Conservation (phyloP, 1,140 invertebrate species). For the Amphibalanus amphitrite region DNA sequence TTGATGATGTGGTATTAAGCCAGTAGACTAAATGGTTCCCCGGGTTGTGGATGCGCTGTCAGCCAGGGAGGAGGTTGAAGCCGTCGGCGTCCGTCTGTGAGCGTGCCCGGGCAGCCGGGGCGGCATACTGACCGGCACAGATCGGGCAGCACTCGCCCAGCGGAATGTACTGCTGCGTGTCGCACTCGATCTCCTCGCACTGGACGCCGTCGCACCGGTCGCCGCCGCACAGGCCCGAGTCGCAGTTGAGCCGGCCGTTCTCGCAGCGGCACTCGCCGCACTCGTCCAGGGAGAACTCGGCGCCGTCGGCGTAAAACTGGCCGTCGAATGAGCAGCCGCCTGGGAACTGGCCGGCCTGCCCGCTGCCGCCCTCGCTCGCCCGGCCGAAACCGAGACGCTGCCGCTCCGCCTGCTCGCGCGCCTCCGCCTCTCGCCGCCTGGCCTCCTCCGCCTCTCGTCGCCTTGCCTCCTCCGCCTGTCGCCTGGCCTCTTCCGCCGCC, state of each 20-base stretch:
- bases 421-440: background rate
- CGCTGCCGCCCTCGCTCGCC: conserved; percentile 8
- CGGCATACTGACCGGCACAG: conserved; percentile 22
- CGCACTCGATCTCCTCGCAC: conserved; percentile 29
- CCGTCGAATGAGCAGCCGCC: conserved; percentile 31
- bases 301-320: conserved; percentile 37
- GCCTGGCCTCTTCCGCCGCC: background rate
- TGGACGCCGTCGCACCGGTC: conserved; percentile 27
- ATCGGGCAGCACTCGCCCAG: conserved; percentile 35
- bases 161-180: conserved; percentile 30
- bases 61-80: too few relatives aligned
- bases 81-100: too few relatives aligned
- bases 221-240: conserved; percentile 20
- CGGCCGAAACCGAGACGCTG: background rate
- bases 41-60: too few relatives aligned
- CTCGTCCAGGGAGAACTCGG: conserved; percentile 40
- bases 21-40: too few relatives aligned
- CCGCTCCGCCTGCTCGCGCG: background rate
- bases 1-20: too few relatives aligned
- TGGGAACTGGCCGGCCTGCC: background rate
- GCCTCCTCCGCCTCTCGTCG: too few relatives aligned
- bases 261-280: conserved; percentile 45
- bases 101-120: too few relatives aligned
- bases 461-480: background rate
- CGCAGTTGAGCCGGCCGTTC: conserved; percentile 37